phyloP scores from a whole-genome alignment of 1,140 invertebrate genomes.

The Asbolus verrucosus region DNA sequence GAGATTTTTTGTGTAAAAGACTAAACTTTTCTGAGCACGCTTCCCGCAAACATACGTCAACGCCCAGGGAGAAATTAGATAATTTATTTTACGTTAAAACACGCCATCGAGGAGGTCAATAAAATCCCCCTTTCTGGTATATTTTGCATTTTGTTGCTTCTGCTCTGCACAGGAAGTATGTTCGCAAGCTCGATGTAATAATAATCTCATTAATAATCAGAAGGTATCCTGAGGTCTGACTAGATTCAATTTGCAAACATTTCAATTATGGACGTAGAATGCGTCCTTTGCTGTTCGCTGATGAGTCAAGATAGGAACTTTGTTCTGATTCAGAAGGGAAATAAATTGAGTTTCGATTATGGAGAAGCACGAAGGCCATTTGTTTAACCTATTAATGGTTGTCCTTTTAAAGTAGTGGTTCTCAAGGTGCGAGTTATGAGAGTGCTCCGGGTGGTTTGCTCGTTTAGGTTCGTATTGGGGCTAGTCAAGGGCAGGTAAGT shows the following conservation, averaged over 20 bases:
- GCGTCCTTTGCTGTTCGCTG: background rate
- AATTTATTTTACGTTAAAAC: too few species aligned
- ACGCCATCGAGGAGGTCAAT: too few species aligned
- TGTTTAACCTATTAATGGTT: conserved; percentile 15
- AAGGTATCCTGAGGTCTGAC: background rate
- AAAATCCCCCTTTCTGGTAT: too few species aligned
- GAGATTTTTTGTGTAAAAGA: too few species aligned
- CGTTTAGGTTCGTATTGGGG: conserved; percentile 5
- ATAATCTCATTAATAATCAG: background rate
- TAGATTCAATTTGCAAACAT: background rate
- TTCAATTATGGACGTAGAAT: background rate
- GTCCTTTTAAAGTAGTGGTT: conserved; percentile 14
- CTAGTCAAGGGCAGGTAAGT: background rate
- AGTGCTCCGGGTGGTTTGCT: conserved; percentile 16
- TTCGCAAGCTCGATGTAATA: background rate
- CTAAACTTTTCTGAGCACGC: too few species aligned
- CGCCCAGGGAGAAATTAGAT: too few species aligned
- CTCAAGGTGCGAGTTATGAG: conserved; percentile 7
- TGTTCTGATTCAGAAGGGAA: background rate
- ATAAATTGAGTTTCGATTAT: conserved; percentile 3
- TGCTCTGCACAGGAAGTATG: background rate
- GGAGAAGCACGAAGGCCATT: conserved; percentile 10
- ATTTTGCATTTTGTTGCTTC: too few species aligned
- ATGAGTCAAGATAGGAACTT: background rate
- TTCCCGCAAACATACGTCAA: too few species aligned